phyloP scores from a whole-genome alignment of 1,140 invertebrate genomes.

The Conus ventricosus region DNA sequence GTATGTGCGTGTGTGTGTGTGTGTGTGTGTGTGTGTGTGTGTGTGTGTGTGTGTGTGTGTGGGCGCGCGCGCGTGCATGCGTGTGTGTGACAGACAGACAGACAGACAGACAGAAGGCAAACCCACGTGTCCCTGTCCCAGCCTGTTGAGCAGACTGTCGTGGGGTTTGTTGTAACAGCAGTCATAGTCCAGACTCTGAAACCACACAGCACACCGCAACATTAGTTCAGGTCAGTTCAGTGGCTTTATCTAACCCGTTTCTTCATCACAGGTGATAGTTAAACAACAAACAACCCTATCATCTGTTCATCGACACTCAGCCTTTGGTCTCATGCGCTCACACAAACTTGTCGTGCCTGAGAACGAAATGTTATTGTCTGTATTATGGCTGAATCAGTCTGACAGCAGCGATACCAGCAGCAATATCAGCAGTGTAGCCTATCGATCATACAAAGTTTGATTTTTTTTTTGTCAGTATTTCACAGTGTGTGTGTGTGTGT shows the following conservation, averaged over 20 bases:
- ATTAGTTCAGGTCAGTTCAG: neutral
- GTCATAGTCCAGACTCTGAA: conserved; percentile 60
- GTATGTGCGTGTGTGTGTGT: no score
- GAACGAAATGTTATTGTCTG: neutral
- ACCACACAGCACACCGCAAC: neutral
- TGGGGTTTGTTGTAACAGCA: conserved; percentile 54
- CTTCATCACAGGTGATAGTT: neutral
- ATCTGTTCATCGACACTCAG: neutral
- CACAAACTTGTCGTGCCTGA: neutral
- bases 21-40: conserved; percentile 5
- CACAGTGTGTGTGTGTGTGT: no score
- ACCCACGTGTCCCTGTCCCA: conserved; percentile 48
- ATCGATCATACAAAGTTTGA: no score
- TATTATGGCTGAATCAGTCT: neutral
- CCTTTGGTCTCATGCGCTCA: neutral
- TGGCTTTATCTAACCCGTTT: neutral
- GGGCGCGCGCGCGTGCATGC: no score
- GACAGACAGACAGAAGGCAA: neutral
- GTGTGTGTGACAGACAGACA: neutral
- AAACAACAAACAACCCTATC: neutral
- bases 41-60: neutral
- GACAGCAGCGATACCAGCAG: neutral
- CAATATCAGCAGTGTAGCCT: no score
- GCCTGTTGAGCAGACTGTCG: conserved; percentile 39
- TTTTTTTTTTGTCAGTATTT: no score